phyloP scores from a whole-genome alignment of 23 tunicate species.

The Clavelina lepadiformis region DNA sequence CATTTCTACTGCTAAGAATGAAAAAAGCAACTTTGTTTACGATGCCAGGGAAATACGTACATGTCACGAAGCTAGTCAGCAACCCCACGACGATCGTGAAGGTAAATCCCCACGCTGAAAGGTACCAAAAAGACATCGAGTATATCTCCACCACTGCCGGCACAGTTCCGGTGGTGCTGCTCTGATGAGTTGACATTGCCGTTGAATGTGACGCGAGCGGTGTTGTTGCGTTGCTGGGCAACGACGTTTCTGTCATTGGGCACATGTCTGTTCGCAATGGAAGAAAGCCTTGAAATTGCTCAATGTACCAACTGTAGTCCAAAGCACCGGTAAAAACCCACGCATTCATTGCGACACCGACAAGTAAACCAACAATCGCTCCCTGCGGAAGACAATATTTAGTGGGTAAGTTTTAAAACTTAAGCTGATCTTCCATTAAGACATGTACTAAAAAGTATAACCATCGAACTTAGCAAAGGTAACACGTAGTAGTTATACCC shows the following conservation, averaged over 20 bases:
- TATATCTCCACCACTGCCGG: slow-evolving; percentile 70
- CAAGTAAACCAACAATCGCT: slow-evolving; percentile 16
- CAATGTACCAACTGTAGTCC: too few species aligned
- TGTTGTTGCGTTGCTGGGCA: background rate
- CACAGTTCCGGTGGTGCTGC: background rate
- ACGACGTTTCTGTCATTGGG: background rate
- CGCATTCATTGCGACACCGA: slow-evolving; percentile 15
- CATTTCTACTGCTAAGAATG: too few species aligned
- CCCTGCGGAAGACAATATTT: slow-evolving; percentile 19
- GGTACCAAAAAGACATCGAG: slow-evolving; percentile 57
- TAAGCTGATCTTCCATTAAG: too few species aligned
- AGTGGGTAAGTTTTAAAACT: too few species aligned
- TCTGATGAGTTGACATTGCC: background rate
- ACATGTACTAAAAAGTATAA: too few species aligned
- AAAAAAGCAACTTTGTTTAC: too few species aligned
- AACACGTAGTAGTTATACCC: too few species aligned
- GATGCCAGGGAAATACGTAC: too few species aligned
- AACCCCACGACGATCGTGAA: slow-evolving; percentile 42
- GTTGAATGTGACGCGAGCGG: too few species aligned
- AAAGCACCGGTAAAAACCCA: slow-evolving; percentile 38
- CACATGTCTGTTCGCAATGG: slow-evolving; percentile 21
- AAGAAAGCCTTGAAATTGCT: slow-evolving; percentile 4
- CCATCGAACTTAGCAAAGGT: too few species aligned
- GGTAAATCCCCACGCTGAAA: slow-evolving; percentile 39
- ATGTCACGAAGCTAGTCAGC: slow-evolving; percentile 37